These are phyloP conservation scores for Lycopodina hypogea DNA, from an alignment of 37 sponge, comb jelly and placozoan genomes.

Conservation along the genomic window DNA sequence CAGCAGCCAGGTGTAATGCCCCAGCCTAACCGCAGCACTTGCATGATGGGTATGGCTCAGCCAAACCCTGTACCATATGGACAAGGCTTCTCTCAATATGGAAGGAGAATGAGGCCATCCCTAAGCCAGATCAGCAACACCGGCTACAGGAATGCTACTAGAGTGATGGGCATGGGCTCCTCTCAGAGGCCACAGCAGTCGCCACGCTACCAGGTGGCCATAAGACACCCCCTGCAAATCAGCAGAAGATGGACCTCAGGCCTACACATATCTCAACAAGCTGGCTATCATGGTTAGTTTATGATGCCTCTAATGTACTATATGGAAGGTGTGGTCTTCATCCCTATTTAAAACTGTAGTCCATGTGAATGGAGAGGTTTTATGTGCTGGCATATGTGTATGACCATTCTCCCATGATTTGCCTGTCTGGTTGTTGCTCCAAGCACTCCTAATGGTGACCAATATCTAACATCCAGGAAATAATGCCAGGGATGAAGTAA, in stretches of 20 bases:
- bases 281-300: neutral
- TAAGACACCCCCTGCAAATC: neutral
- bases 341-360: too few species aligned
- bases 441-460: too few species aligned
- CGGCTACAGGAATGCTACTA: neutral
- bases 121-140: neutral
- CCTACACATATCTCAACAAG: neutral
- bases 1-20: too few species aligned
- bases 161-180: neutral
- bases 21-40: neutral
- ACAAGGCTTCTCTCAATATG: neutral
- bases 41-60: neutral
- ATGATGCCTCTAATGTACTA: too few species aligned
- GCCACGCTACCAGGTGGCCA: neutral
- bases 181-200: neutral
- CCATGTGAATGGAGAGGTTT: too few species aligned
- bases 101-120: too few species aligned
- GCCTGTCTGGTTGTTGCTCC: too few species aligned
- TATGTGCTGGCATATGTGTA: too few species aligned
- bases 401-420: too few species aligned
- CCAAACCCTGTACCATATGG: neutral
- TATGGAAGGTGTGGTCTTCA: too few species aligned
- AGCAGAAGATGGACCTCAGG: neutral
- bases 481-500: too few species aligned
- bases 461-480: too few species aligned